A percentile compares a stretch with the other conserved stretches of the same genome.
These are phyloP conservation scores for Drosophila yakuba DNA, from an alignment of 1,140 invertebrate species.

Conservation along the genomic window DNA sequence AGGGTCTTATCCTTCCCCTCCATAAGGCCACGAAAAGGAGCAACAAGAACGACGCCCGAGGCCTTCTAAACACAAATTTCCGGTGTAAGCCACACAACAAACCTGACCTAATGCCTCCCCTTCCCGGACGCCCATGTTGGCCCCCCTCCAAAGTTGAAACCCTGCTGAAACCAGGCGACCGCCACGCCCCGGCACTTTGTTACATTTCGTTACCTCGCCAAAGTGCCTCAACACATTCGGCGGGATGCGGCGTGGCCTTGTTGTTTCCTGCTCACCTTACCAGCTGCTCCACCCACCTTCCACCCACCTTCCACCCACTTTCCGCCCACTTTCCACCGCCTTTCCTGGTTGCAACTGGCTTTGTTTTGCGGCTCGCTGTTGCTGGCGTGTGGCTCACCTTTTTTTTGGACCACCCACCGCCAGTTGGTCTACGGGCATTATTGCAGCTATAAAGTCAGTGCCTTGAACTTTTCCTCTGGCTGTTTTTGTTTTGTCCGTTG, in stretches of 20 bases:
- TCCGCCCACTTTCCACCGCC: not conserved
- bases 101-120: conserved; percentile 48
- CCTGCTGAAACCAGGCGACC: conserved; percentile 11
- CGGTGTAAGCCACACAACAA: conserved; percentile 78
- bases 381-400: conserved; percentile 70
- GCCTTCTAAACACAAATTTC: conserved; percentile 79
- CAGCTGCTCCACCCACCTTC: not conserved
- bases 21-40: conserved; percentile 5
- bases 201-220: conserved; percentile 79
- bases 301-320: too few relatives aligned
- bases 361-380: conserved; percentile 59
- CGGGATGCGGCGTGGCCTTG: conserved; percentile 50
- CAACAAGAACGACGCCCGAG: conserved; percentile 21
- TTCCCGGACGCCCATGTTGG: not conserved
- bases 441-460: conserved; percentile 82
- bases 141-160: too few relatives aligned
- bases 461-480: conserved; percentile 72
- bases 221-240: conserved; percentile 79
- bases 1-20: conserved; percentile 6
- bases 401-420: conserved; percentile 1
- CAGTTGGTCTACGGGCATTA: conserved; percentile 54
- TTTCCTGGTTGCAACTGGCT: conserved; percentile 54
- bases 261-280: conserved; percentile 37
- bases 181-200: conserved; percentile 62
- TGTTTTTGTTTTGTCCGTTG: conserved; percentile 52